Conservation (phyloP, 2,888 invertebrate genomes). For the Heliothis peltigera region DNA sequence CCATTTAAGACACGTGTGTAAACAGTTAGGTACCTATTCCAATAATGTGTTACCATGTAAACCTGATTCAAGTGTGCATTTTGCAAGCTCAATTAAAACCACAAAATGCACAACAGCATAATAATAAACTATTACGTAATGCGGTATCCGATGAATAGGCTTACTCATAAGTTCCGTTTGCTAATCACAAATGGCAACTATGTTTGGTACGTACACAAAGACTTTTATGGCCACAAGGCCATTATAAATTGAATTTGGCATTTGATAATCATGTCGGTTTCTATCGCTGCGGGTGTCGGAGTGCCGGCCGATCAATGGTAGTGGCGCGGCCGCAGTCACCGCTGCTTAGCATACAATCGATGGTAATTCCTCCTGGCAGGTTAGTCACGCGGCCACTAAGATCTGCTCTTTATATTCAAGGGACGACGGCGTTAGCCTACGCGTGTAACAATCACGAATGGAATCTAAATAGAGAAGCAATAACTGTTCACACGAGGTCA, state of each 20-base stretch:
- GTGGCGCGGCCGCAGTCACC: conserved; percentile 58
- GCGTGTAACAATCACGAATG: conserved; percentile 77
- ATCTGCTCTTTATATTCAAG: conserved; percentile 82
- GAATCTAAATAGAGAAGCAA: conserved; percentile 82
- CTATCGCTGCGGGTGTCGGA: conserved; percentile 28
- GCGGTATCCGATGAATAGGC: conserved; percentile 43
- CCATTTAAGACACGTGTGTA: conserved; percentile 54
- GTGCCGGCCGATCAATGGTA: conserved; percentile 55
- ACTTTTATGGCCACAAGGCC: conserved; percentile 62
- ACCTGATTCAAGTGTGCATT: conserved; percentile 43
- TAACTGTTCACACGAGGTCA: conserved; percentile 87
- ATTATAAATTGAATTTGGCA: conserved; percentile 59
- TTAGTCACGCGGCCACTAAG: conserved; percentile 83
- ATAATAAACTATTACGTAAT: conserved; percentile 57
- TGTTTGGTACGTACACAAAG: conserved; percentile 46
- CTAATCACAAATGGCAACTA: conserved; percentile 50
- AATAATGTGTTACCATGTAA: conserved; percentile 51
- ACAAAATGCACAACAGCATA: conserved; percentile 52
- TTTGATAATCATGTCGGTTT: conserved; percentile 58
- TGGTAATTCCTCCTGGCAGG: conserved; percentile 83
- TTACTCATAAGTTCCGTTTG: conserved; percentile 58
- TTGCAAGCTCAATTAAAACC: conserved; percentile 41
- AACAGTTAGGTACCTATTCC: conserved; percentile 21
- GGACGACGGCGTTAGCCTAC: conserved; percentile 76
- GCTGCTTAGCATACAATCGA: conserved; percentile 86